Evolutionary conservation across 2,797 vertebrate genomes (phyloP).

Genomic region (Monodelphis domestica): DNA sequence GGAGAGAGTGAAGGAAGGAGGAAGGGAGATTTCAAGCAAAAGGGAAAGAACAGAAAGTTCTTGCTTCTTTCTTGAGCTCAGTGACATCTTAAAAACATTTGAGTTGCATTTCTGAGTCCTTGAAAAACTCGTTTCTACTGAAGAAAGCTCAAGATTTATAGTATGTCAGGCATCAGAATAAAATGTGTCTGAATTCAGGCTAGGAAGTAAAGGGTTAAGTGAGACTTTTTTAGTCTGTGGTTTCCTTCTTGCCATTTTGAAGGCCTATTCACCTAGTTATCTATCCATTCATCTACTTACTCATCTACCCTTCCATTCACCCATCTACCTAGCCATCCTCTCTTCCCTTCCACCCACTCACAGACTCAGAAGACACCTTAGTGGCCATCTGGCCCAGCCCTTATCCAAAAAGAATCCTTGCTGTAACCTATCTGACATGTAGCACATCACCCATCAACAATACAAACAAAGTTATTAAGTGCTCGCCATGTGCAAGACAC

Average conservation of each 20-base stretch:
- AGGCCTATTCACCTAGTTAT: constrained; percentile 57
- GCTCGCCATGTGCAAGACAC: no score
- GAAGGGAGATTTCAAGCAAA: constrained; percentile 57
- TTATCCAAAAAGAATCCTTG: no score
- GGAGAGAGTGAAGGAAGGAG: background rate
- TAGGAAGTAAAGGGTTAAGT: constrained; percentile 67
- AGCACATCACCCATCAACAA: no score
- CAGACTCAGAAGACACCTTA: no score
- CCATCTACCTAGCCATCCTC: background rate
- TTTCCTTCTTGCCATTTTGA: constrained; percentile 55
- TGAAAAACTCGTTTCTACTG: constrained; percentile 49
- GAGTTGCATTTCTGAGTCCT: constrained; percentile 55
- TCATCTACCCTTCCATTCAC: background rate
- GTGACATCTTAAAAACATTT: constrained; percentile 58
- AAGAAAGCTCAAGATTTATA: constrained; percentile 51
- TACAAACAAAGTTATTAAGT: no score
- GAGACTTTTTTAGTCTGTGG: constrained; percentile 45
- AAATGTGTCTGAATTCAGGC: constrained; percentile 60
- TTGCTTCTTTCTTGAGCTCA: constrained; percentile 68
- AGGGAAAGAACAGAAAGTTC: constrained; percentile 54
- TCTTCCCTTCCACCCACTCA: no score
- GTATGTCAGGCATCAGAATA: constrained; percentile 53
- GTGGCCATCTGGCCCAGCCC: no score
- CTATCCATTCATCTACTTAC: constrained; percentile 45
- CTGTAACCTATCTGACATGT: no score